These are phyloP conservation scores for Mugil cephalus DNA, from an alignment of 2,113 vertebrate genomes.

Conservation along the genomic window DNA sequence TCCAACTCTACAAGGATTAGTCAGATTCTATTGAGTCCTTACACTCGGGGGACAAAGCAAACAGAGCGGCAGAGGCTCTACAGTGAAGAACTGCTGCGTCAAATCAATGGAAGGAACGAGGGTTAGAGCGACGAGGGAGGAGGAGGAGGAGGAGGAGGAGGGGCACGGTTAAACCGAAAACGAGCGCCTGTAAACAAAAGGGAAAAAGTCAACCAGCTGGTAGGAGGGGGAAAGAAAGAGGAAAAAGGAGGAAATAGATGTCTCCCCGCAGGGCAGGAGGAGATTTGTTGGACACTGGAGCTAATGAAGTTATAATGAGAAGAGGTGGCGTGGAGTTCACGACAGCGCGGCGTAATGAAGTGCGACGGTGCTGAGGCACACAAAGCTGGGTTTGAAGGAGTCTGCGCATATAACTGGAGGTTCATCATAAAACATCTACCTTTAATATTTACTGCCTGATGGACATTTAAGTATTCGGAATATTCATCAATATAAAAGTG, in stretches of 20 bases:
- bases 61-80: slow-evolving; percentile 32
- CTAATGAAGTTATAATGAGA: slow-evolving; percentile 63
- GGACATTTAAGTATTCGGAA: too few species aligned
- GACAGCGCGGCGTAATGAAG: slow-evolving; percentile 47
- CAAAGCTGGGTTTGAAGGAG: neutral
- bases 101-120: slow-evolving; percentile 46
- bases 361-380: slow-evolving; percentile 6
- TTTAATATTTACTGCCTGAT: neutral
- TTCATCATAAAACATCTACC: too few species aligned
- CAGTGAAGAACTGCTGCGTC: slow-evolving; percentile 30
- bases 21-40: slow-evolving; percentile 56
- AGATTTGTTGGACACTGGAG: slow-evolving; percentile 30
- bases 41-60: slow-evolving; percentile 56
- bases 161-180: slow-evolving; percentile 26
- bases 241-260: slow-evolving; percentile 2
- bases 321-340: slow-evolving; percentile 42
- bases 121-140: slow-evolving; percentile 10
- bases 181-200: slow-evolving; percentile 45
- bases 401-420: neutral
- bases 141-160: too few species aligned
- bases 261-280: slow-evolving; percentile 14
- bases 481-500: too few species aligned
- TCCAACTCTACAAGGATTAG: slow-evolving; percentile 69
- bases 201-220: slow-evolving; percentile 60
- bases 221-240: neutral